Evolutionary conservation across 64 coral and sea anemone species (phyloP).

Genomic region (Trachythela sp.): DNA sequence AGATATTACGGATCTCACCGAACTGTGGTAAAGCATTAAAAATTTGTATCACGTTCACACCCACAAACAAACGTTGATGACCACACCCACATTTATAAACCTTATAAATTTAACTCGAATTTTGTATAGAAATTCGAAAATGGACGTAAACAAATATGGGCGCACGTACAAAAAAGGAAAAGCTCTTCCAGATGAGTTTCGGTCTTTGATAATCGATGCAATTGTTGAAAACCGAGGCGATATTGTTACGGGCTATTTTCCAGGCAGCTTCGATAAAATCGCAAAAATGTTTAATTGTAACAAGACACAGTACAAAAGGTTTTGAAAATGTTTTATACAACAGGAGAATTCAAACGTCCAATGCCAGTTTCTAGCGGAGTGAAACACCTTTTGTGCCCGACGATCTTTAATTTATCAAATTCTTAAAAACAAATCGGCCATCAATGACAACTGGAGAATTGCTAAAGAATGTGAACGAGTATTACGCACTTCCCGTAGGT

Average conservation of each 20-base stretch:
- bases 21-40: too few relatives aligned
- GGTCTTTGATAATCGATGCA: conserved; percentile 14
- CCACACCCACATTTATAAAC: neutral
- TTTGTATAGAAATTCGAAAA: too few relatives aligned
- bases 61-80: too few relatives aligned
- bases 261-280: neutral
- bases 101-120: too few relatives aligned
- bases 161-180: conserved; percentile 12
- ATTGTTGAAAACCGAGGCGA: neutral
- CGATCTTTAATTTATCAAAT: conserved; percentile 19
- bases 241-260: neutral
- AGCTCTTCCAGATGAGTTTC: neutral
- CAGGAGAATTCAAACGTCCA: neutral
- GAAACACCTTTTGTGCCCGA: neutral
- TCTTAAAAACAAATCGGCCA: conserved; percentile 21
- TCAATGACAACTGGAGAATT: conserved; percentile 28
- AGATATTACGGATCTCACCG: too few relatives aligned
- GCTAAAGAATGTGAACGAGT: conserved; percentile 14
- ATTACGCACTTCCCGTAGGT: neutral
- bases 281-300: neutral
- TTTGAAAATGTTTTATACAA: conserved; percentile 6
- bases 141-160: conserved; percentile 1
- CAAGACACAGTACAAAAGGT: neutral
- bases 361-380: neutral
- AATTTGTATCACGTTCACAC: too few relatives aligned